Evolutionary conservation across 2,113 vertebrate species (phyloP).

Genomic region (Syngnathoides biaculeatus): DNA sequence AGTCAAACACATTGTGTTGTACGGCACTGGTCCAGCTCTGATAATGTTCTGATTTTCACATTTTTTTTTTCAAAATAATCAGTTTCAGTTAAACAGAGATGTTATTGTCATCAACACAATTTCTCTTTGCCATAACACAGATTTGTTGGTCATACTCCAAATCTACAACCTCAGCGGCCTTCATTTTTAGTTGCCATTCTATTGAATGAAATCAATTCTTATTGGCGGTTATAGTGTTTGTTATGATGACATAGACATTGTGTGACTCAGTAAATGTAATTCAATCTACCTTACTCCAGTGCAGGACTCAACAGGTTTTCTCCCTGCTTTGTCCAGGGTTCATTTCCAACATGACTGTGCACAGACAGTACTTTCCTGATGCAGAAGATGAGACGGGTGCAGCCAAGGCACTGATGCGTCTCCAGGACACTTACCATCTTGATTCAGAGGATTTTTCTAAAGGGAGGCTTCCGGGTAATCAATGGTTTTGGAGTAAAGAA

Average conservation of each 20-base stretch:
- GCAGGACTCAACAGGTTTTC: neutral
- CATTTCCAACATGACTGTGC: slow-evolving; percentile 88
- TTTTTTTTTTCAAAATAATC: too few relatives aligned
- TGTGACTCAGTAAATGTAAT: neutral
- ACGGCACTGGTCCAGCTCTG: too few relatives aligned
- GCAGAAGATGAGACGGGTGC: slow-evolving; percentile 91
- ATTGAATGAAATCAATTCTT: too few relatives aligned
- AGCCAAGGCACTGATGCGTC: slow-evolving; percentile 92
- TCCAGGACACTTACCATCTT: slow-evolving; percentile 94
- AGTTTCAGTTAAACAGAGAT: too few relatives aligned
- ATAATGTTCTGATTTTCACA: too few relatives aligned
- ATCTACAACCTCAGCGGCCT: neutral
- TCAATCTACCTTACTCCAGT: neutral
- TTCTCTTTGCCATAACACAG: too few relatives aligned
- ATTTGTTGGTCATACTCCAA: too few relatives aligned
- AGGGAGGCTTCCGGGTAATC: slow-evolving; percentile 86
- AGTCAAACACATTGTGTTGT: too few relatives aligned
- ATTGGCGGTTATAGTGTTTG: neutral
- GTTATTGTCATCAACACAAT: too few relatives aligned
- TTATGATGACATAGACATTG: neutral
- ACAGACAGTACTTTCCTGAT: slow-evolving; percentile 89
- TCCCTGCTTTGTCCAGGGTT: slow-evolving; percentile 75
- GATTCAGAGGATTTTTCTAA: slow-evolving; percentile 88
- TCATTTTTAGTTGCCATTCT: neutral
- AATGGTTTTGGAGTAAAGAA: neutral